Evolutionary conservation across 2,113 vertebrate species (phyloP), one percentile per base, ranked within the genome.

Genomic region (Hippopotamus amphibius): DNA sequence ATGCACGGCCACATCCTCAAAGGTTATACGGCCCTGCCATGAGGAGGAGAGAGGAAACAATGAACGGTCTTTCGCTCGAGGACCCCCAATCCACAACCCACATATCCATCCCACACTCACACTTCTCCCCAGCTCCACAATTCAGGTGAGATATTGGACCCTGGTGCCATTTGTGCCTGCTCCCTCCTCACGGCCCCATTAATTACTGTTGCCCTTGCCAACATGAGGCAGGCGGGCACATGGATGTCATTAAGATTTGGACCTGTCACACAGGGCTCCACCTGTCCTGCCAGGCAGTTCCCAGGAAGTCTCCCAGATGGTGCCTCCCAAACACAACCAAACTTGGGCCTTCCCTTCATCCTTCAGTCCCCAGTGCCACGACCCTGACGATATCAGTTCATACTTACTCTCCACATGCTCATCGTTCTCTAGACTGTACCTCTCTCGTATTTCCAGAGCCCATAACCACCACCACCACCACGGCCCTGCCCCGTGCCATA

Each of bases 1-100:
- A 74, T 66, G 57, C 28, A 95, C 65, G 5, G 76, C 37, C 76
- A 82, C 57, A 14, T 92, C 90, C 12, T 88, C 83, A 81, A 92
- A 88, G 48, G 68, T 88, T 61, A 93, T 26, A 41, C 10, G 11
- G 30, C 15, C 77, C 94, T 88, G 57, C 33, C 37, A 15, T 24
- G 28, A 72, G 11, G 15, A 41, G 41, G 17, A 77, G 9, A 72
- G 37, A 82, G 28, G 59, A 96, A 57, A 68, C 33, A 33, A 76
- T 26, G 13, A 57, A 65, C 8, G 33, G 57, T 14, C 22, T 65
- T 57, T 72, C 13, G 7, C 30, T 76, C 13, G 19, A 43, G 21
- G 46, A 46, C 55, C 37, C 17, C 53, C 26, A 91, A 28, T 19
- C 28, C 63, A 21, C 53, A 55, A 16, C 66, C 63, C 30, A 65